These are phyloP conservation scores for Pipra filicauda DNA, from an alignment of 2,113 vertebrate species.

Conservation along the genomic window DNA sequence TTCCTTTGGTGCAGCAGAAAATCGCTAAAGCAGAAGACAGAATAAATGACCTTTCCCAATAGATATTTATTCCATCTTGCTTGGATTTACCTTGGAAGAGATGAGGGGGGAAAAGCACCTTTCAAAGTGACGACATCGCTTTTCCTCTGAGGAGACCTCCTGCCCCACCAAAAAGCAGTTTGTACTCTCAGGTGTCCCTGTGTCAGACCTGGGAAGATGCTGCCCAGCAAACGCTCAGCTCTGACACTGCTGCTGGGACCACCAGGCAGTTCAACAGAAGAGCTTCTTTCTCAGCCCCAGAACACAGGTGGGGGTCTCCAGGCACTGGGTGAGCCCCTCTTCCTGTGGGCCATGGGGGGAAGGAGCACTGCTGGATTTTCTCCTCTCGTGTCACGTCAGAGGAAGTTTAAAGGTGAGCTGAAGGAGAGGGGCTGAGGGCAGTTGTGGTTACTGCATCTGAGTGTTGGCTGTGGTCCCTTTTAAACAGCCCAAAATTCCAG, in stretches of 20 bases:
- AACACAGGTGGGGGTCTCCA: background rate
- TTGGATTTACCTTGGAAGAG: background rate
- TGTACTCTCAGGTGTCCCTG: accelerated
- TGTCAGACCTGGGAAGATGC: background rate
- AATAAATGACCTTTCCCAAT: background rate
- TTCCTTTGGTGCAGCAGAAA: background rate
- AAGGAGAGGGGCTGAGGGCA: background rate
- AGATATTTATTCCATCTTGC: background rate
- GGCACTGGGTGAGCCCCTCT: background rate
- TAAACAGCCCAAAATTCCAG: background rate
- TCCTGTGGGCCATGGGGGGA: accelerated
- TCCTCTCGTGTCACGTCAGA: background rate
- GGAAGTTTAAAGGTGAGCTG: background rate
- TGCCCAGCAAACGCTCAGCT: accelerated
- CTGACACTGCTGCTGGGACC: background rate
- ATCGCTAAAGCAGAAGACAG: background rate
- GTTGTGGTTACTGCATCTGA: background rate
- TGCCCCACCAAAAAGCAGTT: background rate
- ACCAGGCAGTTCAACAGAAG: background rate
- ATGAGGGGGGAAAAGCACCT: background rate
- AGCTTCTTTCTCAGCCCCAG: background rate
- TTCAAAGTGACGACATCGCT: background rate
- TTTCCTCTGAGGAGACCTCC: background rate
- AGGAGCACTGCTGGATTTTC: background rate
- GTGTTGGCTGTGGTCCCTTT: background rate